Base-by-base conservation (phyloP, 1,140 invertebrate species). In the Meloidogyne hapla region DNA sequence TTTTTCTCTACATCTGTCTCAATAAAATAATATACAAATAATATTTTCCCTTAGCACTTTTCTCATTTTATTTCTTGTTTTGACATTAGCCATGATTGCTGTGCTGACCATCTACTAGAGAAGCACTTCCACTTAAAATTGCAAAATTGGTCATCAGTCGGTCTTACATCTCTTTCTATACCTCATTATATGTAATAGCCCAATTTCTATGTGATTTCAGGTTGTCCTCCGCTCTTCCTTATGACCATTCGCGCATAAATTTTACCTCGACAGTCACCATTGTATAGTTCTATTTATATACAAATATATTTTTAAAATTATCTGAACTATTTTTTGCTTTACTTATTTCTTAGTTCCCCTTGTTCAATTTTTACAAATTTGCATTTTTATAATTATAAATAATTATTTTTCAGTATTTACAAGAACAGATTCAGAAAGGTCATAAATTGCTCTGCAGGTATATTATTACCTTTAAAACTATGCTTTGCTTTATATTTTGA, bases 401-500 rank as follows among this genome's bases (percentile, higher is more conserved):
- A 42, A 1, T 25, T 45, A 12, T 33, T 72, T 77, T 78, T 80
- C 13, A 78, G 77, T 25, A 72, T 28, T 48, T 78, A 28, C 77
- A 78, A 64, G 13, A 48, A 33, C 74, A 78, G 40, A 78, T 78
- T 64, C 79, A 78, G 21, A 78, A 79, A 28, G 77, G 77, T 23
- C 66, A 69, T n/a, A 38, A 78, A 69, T 48, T 75, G 21, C 64
- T 48, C 23, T 33, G 45, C 62, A 69, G 74, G 62, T 67, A 26
- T 40, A 33, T 18, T 68, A 23, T 69, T 40, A 33, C 25, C 33
- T 33, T 8, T 33, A 42, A 45, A 62, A 1, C 23, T 63, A 15
- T 10, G 21, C 2, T 56, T 15, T 26, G 12, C 9, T 40, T n/a
- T 71, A 4, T n/a, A 0, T 4, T 40, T 33, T 21, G 5, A 6